Percentiles rank a stretch among this genome's conserved stretches.
phyloP scores from a whole-genome alignment of 2,797 vertebrate genomes.

The Adelosebastes latens region DNA sequence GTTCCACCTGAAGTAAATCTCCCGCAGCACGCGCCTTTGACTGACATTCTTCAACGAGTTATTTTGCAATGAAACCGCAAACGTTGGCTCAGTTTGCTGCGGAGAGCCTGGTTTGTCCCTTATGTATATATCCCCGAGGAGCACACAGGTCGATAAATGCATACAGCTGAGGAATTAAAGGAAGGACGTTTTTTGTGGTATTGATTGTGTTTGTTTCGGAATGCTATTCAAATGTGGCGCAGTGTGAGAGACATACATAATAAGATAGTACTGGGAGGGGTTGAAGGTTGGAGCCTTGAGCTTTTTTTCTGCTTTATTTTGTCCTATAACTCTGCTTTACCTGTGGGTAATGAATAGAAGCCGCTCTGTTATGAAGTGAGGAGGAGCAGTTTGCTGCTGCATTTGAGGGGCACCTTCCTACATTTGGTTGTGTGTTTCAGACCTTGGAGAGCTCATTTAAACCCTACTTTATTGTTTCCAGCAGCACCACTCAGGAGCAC shows the following conservation, averaged over 20 bases:
- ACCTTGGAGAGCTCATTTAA: slow-evolving; percentile 79
- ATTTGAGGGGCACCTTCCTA: slow-evolving; percentile 67
- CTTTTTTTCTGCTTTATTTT: slow-evolving; percentile 43
- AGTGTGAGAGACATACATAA: slow-evolving; percentile 50
- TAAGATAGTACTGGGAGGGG: slow-evolving; percentile 19
- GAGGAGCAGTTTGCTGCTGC: slow-evolving; percentile 39
- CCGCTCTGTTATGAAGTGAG: slow-evolving; percentile 41
- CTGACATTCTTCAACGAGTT: slow-evolving; percentile 45
- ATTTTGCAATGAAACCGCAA: slow-evolving; percentile 49
- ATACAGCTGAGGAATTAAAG: slow-evolving; percentile 59
- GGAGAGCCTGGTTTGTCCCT: slow-evolving; percentile 12
- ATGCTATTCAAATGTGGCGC: slow-evolving; percentile 60
- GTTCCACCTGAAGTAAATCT: slow-evolving; percentile 54
- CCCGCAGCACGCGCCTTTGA: slow-evolving; percentile 25
- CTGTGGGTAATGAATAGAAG: slow-evolving; percentile 67
- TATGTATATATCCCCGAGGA: slow-evolving; percentile 33
- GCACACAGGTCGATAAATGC: slow-evolving; percentile 61
- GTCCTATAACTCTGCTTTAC: slow-evolving; percentile 45
- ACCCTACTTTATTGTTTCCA: slow-evolving; percentile 64
- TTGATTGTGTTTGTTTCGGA: slow-evolving; percentile 63
- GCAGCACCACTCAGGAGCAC: slow-evolving; percentile 49
- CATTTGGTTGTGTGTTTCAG: slow-evolving; percentile 62
- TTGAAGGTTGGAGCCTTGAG: slow-evolving; percentile 65
- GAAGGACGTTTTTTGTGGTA: slow-evolving; percentile 57
- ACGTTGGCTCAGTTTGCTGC: slow-evolving; percentile 37